Base-by-base conservation (phyloP, 2,113 vertebrate species). In the Burhinus bistriatus region DNA sequence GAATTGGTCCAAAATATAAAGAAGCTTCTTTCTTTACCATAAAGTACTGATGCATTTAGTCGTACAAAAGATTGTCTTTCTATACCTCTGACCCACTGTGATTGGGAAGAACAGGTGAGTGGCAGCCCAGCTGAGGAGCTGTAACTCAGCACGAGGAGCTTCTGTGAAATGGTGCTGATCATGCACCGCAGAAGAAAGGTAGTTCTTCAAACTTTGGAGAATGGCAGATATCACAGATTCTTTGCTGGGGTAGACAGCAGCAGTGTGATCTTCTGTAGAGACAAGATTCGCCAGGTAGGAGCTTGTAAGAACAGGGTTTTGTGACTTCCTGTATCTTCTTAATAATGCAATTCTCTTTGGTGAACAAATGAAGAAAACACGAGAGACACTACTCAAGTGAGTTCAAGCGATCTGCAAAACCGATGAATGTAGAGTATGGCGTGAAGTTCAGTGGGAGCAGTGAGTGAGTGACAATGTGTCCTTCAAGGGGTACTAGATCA, bases 361-460 rank as follows among this genome's bases (percentile, higher is more conserved):
- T 57, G 21, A 20, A 20, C 9, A 69, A 57, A 15, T 47, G 42
- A 82, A 20, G 79, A 69, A 58, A 58, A 47, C 21, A 44, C 29
- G 26, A 82, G 64, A 47, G 47, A 30, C 51, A 45, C 27, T 26
- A 57, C 26, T 12, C 34, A 58, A 32, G 64, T 47, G 34, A 69
- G 42, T 69, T 57, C 52, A 38, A 20, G 34, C 38, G 40, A 82
- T 58, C 34, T 47, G 9, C 52, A 57, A 82, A 69, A 47, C 34
- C 1, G 0, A 15, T 36, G 26, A 81, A 57, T 25, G 21, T 47
- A 55, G 64, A 15, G 20, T 47, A 38, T 19, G 47, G 16, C 0
- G 1, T 58, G 34, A 57, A 82, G 25, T 57, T 68, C 52, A 81
- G 26, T 45, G 40, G 20, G n/a, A 57, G 40, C 32, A 1, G 0